Conservation (phyloP, 1,140 invertebrate species). For the Laupala kohalensis region DNA sequence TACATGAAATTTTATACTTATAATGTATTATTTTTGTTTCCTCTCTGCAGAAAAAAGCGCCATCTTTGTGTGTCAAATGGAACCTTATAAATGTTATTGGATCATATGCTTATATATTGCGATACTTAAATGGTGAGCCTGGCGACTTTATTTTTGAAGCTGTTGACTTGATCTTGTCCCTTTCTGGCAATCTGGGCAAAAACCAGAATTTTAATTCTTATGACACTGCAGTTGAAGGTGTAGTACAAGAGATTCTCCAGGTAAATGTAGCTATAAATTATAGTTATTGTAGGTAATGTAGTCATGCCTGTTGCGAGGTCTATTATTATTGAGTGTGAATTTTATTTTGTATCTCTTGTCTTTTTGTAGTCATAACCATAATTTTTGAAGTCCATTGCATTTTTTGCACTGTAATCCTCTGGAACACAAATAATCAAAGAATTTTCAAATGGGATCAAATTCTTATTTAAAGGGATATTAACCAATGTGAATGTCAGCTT, state of each 20-base stretch:
- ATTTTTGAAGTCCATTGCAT: too few species aligned
- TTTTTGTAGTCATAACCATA: too few species aligned
- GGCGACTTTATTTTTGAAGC: conserved; percentile 42
- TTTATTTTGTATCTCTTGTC: too few species aligned
- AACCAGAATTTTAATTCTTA: conserved; percentile 45
- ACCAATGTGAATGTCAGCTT: too few species aligned
- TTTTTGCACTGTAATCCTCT: too few species aligned
- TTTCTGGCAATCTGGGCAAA: conserved; percentile 43
- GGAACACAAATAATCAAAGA: too few species aligned
- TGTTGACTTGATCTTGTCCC: conserved; percentile 35
- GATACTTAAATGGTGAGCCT: conserved; percentile 59
- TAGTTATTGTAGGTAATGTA: too few species aligned
- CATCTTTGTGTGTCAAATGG: conserved; percentile 45
- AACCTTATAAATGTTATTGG: conserved; percentile 56
- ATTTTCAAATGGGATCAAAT: too few species aligned
- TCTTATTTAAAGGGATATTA: too few species aligned
- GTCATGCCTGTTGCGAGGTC: too few species aligned
- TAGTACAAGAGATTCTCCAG: conserved; percentile 39
- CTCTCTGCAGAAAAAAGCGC: conserved; percentile 41
- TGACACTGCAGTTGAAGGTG: conserved; percentile 43
- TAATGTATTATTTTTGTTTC: conserved; percentile 15
- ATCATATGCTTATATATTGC: conserved; percentile 46
- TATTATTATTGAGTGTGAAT: too few species aligned
- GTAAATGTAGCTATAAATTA: too few species aligned
- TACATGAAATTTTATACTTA: background rate